Evolutionary conservation across 2,888 invertebrate genomes (phyloP).

Genomic region (Aphidius colemani): DNA sequence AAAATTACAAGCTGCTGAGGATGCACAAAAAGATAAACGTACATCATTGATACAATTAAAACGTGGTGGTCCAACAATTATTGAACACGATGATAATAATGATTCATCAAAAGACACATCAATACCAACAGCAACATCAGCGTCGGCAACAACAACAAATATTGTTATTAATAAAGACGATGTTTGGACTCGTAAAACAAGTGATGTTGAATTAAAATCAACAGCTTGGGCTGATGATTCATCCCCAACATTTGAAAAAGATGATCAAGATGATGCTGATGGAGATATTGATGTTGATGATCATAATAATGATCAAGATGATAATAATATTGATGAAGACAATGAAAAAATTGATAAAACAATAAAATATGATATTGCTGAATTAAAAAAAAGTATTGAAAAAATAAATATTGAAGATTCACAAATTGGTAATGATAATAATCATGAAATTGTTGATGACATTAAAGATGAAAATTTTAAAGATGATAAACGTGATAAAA

Average conservation of each 20-base stretch:
- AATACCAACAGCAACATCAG: constrained; percentile 63
- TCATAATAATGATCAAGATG: constrained; percentile 42
- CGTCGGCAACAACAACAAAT: constrained; percentile 58
- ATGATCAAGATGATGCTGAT: constrained; percentile 60
- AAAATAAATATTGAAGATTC: constrained; percentile 56
- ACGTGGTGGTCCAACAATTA: constrained; percentile 44
- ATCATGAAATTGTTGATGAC: constrained; percentile 45
- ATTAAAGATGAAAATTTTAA: constrained; percentile 51
- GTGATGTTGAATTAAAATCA: constrained; percentile 41
- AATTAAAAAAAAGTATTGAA: constrained; percentile 50
- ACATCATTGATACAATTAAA: constrained; percentile 62
- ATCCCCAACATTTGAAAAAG: constrained; percentile 56
- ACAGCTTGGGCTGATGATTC: constrained; percentile 61
- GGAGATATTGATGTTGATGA: constrained; percentile 59
- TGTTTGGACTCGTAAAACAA: constrained; percentile 61
- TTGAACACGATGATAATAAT: constrained; percentile 46
- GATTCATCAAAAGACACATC: constrained; percentile 57
- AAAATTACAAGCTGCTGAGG: constrained; percentile 66
- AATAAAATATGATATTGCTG: constrained; percentile 41
- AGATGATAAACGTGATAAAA: constrained; percentile 58
- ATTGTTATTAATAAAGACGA: constrained; percentile 32
- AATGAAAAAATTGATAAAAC: constrained; percentile 50
- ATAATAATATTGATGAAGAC: constrained; percentile 49
- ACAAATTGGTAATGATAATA: constrained; percentile 54
- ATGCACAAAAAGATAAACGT: constrained; percentile 62